A percentile compares a stretch with the other conserved stretches of the same genome.
These are phyloP conservation scores for Drosophila sordidapex DNA, from an alignment of 2,888 invertebrate genomes.

Conservation along the genomic window DNA sequence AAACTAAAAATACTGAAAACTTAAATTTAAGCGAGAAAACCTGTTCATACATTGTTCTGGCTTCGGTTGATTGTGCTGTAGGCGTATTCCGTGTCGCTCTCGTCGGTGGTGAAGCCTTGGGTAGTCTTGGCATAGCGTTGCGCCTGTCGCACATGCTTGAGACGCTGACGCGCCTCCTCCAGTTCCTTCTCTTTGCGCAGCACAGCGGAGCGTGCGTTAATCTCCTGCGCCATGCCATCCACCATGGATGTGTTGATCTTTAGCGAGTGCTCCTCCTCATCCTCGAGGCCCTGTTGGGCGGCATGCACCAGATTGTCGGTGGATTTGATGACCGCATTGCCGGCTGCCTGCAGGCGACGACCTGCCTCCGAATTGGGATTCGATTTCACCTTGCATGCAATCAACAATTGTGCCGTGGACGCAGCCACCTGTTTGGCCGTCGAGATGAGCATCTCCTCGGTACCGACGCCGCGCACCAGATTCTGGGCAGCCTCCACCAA, in stretches of 20 bases:
- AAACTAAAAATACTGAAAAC: slow-evolving; percentile 13
- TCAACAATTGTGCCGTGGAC: slow-evolving; percentile 97
- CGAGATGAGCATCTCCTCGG: slow-evolving; percentile 98
- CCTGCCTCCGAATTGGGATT: slow-evolving; percentile 98
- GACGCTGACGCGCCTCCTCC: slow-evolving; percentile 94
- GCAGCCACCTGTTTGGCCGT: slow-evolving; percentile 98
- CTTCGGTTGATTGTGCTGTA: slow-evolving; percentile 81
- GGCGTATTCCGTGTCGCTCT: slow-evolving; percentile 87
- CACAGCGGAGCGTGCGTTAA: slow-evolving; percentile 95
- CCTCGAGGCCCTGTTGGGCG: slow-evolving; percentile 95
- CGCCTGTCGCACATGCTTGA: slow-evolving; percentile 96
- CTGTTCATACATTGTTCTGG: slow-evolving; percentile 83
- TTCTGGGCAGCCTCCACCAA: slow-evolving; percentile 99
- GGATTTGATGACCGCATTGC: slow-evolving; percentile 98
- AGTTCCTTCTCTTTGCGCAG: slow-evolving; percentile 97
- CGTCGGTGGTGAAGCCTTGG: slow-evolving; percentile 85
- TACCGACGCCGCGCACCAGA: slow-evolving; percentile 95
- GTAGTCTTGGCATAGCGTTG: slow-evolving; percentile 92
- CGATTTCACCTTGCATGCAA: slow-evolving; percentile 99
- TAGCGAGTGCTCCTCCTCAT: slow-evolving; percentile 95
- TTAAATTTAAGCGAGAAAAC: slow-evolving; percentile 25
- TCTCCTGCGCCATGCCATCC: slow-evolving; percentile 98
- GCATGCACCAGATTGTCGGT: slow-evolving; percentile 98
- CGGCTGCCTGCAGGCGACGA: slow-evolving; percentile 95
- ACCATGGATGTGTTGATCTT: slow-evolving; percentile 97